These are phyloP conservation scores for Catajapyx aquilonaris DNA, from an alignment of 1,140 invertebrate genomes.

Conservation along the genomic window DNA sequence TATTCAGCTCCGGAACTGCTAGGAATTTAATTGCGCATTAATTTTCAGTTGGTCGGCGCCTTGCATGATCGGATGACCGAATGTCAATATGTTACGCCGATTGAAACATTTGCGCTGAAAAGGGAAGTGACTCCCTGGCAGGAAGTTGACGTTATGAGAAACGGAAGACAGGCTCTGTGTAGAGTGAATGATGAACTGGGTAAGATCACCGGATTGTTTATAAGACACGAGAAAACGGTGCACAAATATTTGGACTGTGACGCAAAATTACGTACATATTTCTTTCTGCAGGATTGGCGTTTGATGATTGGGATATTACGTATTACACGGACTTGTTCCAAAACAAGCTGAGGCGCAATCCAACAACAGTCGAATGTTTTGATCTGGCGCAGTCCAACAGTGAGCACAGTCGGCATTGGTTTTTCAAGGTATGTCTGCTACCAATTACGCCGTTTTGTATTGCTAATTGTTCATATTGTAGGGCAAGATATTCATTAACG, in stretches of 20 bases:
- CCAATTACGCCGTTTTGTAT: no score
- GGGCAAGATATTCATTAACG: slow-evolving; percentile 73
- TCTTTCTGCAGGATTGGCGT: slow-evolving; percentile 41
- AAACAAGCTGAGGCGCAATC: slow-evolving; percentile 67
- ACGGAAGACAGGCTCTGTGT: slow-evolving; percentile 57
- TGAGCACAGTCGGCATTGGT: slow-evolving; percentile 83
- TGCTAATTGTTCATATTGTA: slow-evolving; percentile 28
- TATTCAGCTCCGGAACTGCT: background rate
- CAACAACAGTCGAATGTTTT: slow-evolving; percentile 93
- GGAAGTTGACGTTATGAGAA: slow-evolving; percentile 54
- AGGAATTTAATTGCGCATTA: background rate
- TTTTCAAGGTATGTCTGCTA: slow-evolving; percentile 68
- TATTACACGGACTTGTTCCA: slow-evolving; percentile 67
- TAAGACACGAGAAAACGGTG: no score
- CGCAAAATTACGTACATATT: background rate
- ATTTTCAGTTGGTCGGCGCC: slow-evolving; percentile 23
- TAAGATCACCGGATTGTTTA: slow-evolving; percentile 15
- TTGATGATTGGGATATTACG: slow-evolving; percentile 69
- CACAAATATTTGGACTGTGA: slow-evolving; percentile 1
- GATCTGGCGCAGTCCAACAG: slow-evolving; percentile 97
- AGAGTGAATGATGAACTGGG: slow-evolving; percentile 65
- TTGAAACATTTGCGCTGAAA: slow-evolving; percentile 41
- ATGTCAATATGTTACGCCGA: slow-evolving; percentile 48
- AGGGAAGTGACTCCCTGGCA: slow-evolving; percentile 47
- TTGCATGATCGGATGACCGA: slow-evolving; percentile 69